These are phyloP conservation scores for Lepus timidus DNA, from an alignment of 2,113 vertebrate genomes.

Conservation along the genomic window DNA sequence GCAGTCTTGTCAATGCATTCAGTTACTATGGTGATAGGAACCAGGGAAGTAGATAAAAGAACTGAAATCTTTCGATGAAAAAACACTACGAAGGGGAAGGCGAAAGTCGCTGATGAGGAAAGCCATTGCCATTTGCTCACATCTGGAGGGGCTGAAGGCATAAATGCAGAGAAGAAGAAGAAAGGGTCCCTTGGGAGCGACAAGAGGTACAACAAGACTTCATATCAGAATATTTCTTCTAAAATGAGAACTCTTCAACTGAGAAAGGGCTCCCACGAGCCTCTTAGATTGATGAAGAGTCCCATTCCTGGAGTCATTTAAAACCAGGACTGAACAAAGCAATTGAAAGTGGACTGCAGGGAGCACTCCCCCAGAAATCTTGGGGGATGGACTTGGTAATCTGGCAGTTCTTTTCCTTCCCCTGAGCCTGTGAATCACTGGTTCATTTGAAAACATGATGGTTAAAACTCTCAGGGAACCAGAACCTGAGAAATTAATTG, in stretches of 20 bases:
- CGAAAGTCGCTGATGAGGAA: constrained; percentile 39
- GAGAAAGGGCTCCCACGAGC: constrained; percentile 48
- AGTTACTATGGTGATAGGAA: constrained; percentile 54
- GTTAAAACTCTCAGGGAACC: constrained; percentile 72
- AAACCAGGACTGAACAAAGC: constrained; percentile 65
- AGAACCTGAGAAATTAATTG: constrained; percentile 81
- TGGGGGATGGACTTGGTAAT: not conserved
- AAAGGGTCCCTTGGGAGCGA: constrained; percentile 21
- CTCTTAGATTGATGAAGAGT: constrained; percentile 71
- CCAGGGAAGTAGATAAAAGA: constrained; percentile 18
- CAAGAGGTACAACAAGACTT: constrained; percentile 50
- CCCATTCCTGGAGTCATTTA: constrained; percentile 56
- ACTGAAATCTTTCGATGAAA: constrained; percentile 19
- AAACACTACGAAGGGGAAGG: not conserved
- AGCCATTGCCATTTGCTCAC: not conserved
- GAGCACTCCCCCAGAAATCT: not conserved
- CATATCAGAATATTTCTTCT: constrained; percentile 64
- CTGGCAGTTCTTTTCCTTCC: constrained; percentile 5
- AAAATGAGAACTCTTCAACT: constrained; percentile 54
- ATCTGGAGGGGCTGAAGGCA: not conserved
- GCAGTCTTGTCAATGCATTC: constrained; percentile 35
- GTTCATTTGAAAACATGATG: constrained; percentile 83
- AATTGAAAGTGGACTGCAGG: constrained; percentile 34
- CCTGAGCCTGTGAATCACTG: constrained; percentile 56
- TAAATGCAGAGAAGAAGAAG: constrained; percentile 30